phyloP scores from a whole-genome alignment of 2,113 vertebrate genomes.

The Arvicanthis niloticus region DNA sequence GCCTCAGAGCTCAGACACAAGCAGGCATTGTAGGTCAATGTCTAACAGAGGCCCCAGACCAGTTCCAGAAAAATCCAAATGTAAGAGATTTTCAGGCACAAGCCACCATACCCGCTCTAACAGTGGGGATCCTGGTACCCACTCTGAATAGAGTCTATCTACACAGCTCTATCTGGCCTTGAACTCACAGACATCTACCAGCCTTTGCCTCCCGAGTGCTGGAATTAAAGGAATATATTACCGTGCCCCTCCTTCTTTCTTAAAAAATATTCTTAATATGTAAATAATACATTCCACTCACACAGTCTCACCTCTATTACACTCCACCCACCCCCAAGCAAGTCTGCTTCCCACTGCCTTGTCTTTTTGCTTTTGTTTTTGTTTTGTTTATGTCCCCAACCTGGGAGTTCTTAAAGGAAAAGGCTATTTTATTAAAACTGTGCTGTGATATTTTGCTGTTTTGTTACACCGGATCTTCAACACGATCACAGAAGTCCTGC shows the following conservation, averaged over 20 bases:
- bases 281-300: background rate
- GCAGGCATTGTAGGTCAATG: background rate
- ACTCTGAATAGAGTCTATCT: background rate
- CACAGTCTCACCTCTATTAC: background rate
- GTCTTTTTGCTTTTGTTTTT: background rate
- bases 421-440: conserved; percentile 9
- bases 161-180: background rate
- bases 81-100: background rate
- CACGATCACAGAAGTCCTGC: background rate
- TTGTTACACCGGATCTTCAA: background rate
- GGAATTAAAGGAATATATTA: background rate
- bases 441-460: background rate
- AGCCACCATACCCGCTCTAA: background rate
- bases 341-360: background rate
- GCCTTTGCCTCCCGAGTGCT: background rate
- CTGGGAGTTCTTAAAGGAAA: background rate
- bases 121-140: background rate
- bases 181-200: background rate
- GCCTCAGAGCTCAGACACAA: background rate
- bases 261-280: background rate
- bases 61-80: background rate
- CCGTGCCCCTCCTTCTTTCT: background rate
- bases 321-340: no score
- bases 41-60: background rate
- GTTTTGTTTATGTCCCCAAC: background rate